These are phyloP conservation scores for Tenualosa thibaudeaui DNA, from an alignment of 2,797 vertebrate genomes.

Conservation along the genomic window DNA sequence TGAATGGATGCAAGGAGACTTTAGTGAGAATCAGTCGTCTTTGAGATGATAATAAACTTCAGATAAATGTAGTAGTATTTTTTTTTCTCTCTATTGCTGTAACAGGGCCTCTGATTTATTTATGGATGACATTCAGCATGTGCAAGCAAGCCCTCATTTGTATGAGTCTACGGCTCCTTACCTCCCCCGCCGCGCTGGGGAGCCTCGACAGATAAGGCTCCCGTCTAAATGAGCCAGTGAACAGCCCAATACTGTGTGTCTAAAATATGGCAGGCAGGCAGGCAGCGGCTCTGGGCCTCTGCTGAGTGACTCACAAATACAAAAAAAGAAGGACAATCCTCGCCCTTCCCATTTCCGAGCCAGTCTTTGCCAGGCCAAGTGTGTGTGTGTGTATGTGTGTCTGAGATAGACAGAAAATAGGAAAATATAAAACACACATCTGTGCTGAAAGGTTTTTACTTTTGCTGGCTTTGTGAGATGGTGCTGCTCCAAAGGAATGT, in stretches of 20 bases:
- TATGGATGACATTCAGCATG: slow-evolving; percentile 21
- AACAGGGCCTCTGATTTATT: slow-evolving; percentile 28
- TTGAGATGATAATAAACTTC: slow-evolving; percentile 25
- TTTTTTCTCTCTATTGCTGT: slow-evolving; percentile 18
- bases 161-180: slow-evolving; percentile 10
- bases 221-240: slow-evolving; percentile 26
- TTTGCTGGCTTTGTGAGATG: not conserved
- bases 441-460: not conserved
- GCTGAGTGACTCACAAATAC: slow-evolving; percentile 30
- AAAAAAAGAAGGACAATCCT: slow-evolving; percentile 29
- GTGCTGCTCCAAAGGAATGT: not conserved
- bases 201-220: not conserved
- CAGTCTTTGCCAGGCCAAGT: slow-evolving; percentile 35
- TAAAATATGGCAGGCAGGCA: slow-evolving; percentile 39
- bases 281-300: slow-evolving; percentile 34
- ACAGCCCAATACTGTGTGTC: slow-evolving; percentile 20
- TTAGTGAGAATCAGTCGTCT: not conserved
- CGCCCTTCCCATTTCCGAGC: slow-evolving; percentile 11
- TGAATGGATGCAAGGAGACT: not conserved
- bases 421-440: slow-evolving; percentile 57
- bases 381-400: slow-evolving; percentile 15
- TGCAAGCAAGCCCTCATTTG: slow-evolving; percentile 25
- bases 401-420: not conserved
- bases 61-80: not conserved
- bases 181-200: not conserved